Evolutionary conservation across 2,797 vertebrate genomes (phyloP).

Genomic region (Bradypodion pumilum): DNA sequence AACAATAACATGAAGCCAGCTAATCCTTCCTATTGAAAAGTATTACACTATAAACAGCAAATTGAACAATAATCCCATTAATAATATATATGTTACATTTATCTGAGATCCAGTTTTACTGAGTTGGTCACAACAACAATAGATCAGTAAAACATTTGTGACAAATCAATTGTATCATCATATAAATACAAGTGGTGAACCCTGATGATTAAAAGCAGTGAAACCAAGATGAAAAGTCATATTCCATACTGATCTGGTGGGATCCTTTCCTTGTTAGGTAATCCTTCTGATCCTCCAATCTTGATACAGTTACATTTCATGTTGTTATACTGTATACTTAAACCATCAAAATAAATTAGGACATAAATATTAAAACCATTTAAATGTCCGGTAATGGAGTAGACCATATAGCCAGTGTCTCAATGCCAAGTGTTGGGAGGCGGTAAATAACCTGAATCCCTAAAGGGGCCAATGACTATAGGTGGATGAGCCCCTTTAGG

Average conservation of each 20-base stretch:
- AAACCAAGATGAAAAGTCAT: neutral
- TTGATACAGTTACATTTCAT: neutral
- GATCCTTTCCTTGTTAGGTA: neutral
- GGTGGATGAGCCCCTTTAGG: too few species aligned
- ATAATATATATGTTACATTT: neutral
- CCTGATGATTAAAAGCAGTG: neutral
- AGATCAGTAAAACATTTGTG: neutral
- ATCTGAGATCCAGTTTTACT: neutral
- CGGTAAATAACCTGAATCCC: too few species aligned
- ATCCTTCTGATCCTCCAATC: neutral
- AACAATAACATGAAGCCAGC: too few species aligned
- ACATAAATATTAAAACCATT: neutral
- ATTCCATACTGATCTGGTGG: neutral
- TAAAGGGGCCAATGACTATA: too few species aligned
- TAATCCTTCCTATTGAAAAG: too few species aligned
- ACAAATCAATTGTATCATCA: neutral
- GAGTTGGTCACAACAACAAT: neutral
- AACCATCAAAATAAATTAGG: neutral
- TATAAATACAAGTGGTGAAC: neutral
- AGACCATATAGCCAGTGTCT: too few species aligned
- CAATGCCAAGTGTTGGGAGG: too few species aligned
- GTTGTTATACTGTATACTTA: too few species aligned
- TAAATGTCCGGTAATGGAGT: slow-evolving; percentile 33
- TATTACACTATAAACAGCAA: too few species aligned
- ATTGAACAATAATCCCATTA: neutral